phyloP scores from a whole-genome alignment of 2,113 vertebrate genomes.

The Dissostichus mawsoni region DNA sequence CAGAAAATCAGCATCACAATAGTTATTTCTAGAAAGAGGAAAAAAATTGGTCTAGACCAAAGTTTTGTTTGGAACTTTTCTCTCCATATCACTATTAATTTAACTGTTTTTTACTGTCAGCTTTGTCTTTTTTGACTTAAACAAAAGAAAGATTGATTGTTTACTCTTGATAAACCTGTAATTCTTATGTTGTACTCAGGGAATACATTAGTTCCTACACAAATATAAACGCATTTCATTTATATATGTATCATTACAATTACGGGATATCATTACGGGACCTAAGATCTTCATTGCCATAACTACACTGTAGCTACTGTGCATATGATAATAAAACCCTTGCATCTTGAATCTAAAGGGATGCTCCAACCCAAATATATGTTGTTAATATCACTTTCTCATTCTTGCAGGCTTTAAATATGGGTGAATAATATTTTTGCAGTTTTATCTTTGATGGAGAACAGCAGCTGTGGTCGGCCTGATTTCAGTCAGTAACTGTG shows the following conservation, averaged over 20 bases:
- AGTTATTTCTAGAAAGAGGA: not conserved
- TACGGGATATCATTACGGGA: no score
- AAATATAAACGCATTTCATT: no score
- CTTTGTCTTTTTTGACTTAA: not conserved
- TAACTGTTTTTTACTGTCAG: not conserved
- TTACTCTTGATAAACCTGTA: not conserved
- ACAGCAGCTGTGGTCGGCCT: slow-evolving; percentile 3
- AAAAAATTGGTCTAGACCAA: slow-evolving; percentile 3
- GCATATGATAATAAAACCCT: no score
- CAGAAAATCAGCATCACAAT: slow-evolving; percentile 21
- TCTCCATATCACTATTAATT: not conserved
- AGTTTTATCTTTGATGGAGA: slow-evolving; percentile 15
- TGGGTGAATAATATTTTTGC: not conserved
- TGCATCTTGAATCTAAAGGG: not conserved
- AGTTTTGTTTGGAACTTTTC: not conserved
- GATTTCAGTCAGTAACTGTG: not conserved
- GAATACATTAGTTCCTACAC: not conserved
- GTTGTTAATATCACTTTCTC: not conserved
- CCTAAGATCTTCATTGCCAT: no score
- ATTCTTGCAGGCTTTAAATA: slow-evolving; percentile 1
- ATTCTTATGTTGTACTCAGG: not conserved
- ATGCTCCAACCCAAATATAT: not conserved
- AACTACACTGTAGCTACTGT: no score
- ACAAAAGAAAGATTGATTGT: not conserved
- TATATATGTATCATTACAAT: no score